Conservation (phyloP, 2,888 invertebrate genomes). For the Melikaiella ostensackeni region DNA sequence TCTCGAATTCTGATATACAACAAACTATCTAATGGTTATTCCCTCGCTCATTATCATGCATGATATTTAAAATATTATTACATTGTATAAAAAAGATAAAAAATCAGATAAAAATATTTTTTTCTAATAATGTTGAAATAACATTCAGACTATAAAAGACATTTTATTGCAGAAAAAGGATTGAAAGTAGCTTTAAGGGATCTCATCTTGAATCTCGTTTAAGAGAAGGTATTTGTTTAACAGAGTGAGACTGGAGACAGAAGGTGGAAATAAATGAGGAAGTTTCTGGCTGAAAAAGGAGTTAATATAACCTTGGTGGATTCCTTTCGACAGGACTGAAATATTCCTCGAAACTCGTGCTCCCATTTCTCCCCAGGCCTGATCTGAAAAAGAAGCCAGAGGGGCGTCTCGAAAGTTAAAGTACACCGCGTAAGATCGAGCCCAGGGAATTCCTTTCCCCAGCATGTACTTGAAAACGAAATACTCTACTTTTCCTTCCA, state of each 20-base stretch:
- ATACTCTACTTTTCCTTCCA: slow-evolving; percentile 21
- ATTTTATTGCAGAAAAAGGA: too few relatives aligned
- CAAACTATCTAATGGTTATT: too few relatives aligned
- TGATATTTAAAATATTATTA: too few relatives aligned
- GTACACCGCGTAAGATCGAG: slow-evolving; percentile 29
- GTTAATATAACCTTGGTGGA: slow-evolving; percentile 29
- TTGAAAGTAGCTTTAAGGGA: background rate
- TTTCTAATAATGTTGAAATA: background rate
- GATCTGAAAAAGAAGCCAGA: slow-evolving; percentile 17
- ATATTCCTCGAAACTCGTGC: slow-evolving; percentile 33
- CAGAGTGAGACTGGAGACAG: slow-evolving; percentile 20
- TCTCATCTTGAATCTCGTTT: slow-evolving; percentile 8
- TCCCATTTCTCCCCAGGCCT: background rate
- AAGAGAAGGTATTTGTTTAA: slow-evolving; percentile 21
- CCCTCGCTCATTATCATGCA: too few relatives aligned
- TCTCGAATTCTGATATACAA: too few relatives aligned
- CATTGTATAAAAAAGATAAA: too few relatives aligned
- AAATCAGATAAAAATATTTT: too few relatives aligned
- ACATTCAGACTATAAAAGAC: background rate
- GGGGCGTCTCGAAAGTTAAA: slow-evolving; percentile 1
- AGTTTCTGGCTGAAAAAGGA: slow-evolving; percentile 18
- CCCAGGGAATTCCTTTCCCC: slow-evolving; percentile 26
- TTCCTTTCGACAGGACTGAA: slow-evolving; percentile 34
- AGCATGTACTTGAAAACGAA: slow-evolving; percentile 1
- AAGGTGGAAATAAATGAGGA: slow-evolving; percentile 37